Percentiles rank a stretch among this genome's conserved stretches.
Evolutionary conservation across 2,113 vertebrate species (phyloP).

Genomic region (Illadopsis cleaveri): DNA sequence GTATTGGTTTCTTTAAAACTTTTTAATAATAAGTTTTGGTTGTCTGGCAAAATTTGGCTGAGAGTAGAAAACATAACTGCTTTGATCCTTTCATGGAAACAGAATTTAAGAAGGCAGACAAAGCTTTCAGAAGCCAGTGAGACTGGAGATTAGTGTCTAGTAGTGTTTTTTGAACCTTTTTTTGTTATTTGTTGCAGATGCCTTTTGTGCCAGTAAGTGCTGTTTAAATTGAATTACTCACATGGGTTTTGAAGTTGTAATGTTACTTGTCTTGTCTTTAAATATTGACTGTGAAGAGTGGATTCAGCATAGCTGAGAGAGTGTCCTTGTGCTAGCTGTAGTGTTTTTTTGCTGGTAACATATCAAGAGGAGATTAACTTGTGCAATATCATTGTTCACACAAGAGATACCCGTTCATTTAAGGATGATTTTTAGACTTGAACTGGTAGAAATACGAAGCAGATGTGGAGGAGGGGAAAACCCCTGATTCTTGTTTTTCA

Average conservation of each 20-base stretch:
- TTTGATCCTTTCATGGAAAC: background rate
- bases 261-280: background rate
- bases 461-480: background rate
- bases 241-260: background rate
- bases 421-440: background rate
- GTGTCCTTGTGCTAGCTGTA: background rate
- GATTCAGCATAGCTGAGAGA: background rate
- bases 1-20: too few relatives aligned
- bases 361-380: background rate
- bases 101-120: background rate
- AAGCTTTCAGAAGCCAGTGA: background rate
- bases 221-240: background rate
- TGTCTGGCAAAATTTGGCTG: background rate
- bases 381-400: background rate
- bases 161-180: background rate
- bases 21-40: too few relatives aligned
- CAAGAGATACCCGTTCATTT: background rate
- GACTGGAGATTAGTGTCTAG: background rate
- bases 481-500: slow-evolving; percentile 54
- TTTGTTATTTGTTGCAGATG: background rate
- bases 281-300: background rate
- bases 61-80: background rate
- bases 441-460: background rate
- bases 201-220: background rate
- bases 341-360: background rate